These are phyloP conservation scores for Adelges cooleyi DNA, from an alignment of 1,140 invertebrate genomes.

Conservation along the genomic window DNA sequence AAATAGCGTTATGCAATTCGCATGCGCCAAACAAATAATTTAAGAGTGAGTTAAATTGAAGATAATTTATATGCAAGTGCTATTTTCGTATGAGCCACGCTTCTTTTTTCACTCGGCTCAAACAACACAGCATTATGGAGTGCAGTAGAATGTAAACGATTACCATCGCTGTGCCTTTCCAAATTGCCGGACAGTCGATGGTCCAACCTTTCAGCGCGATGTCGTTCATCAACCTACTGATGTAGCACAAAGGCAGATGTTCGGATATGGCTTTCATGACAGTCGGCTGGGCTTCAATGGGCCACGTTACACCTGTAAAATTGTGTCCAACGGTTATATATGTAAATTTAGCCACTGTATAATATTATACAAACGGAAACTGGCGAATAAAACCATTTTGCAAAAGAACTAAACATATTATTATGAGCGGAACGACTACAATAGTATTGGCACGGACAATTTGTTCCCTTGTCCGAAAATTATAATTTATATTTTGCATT, in stretches of 20 bases:
- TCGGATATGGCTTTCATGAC: conserved; percentile 1
- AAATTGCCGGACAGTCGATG: not conserved
- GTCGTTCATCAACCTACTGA: not conserved
- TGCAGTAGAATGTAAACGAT: not conserved
- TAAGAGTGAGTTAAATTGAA: not conserved
- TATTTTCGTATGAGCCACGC: not conserved
- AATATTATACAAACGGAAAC: too few relatives aligned
- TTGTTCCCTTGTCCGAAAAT: too few relatives aligned
- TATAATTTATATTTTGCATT: too few relatives aligned
- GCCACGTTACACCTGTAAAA: conserved; percentile 6
- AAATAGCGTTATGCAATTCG: too few relatives aligned
- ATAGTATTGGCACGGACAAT: too few relatives aligned
- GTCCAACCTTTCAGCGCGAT: conserved; percentile 9
- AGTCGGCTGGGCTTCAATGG: not conserved
- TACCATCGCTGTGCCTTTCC: not conserved
- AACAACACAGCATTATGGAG: not conserved
- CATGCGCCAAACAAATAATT: too few relatives aligned
- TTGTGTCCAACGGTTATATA: too few relatives aligned
- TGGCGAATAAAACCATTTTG: too few relatives aligned
- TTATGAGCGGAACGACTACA: too few relatives aligned
- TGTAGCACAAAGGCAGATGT: not conserved
- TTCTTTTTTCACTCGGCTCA: not conserved
- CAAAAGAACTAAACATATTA: too few relatives aligned
- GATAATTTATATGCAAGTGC: not conserved
- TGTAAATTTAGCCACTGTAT: too few relatives aligned